Evolutionary conservation across 1,140 invertebrate species (phyloP).

Genomic region (Drosophila nasuta): DNA sequence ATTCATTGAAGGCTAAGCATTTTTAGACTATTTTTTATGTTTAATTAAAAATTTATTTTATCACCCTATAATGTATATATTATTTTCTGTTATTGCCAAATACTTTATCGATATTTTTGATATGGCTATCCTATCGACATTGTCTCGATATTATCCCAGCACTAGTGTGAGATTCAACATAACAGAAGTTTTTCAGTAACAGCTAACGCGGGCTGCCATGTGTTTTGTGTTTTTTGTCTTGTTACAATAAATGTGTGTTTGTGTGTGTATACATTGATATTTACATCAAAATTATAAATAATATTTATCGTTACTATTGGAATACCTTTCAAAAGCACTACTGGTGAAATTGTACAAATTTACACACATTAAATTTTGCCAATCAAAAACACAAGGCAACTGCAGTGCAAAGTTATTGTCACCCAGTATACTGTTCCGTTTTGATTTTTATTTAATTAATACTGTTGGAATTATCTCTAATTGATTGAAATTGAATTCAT

Average conservation of each 20-base stretch:
- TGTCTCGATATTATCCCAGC: too few species aligned
- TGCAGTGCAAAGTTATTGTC: not conserved
- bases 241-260: constrained; percentile 26
- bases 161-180: not conserved
- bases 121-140: too few species aligned
- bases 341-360: not conserved
- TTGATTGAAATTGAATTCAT: not conserved
- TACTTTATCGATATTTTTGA: too few species aligned
- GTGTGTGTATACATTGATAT: constrained; percentile 29
- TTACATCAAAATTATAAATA: constrained; percentile 47
- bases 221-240: constrained; percentile 31
- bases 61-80: too few species aligned
- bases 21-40: too few species aligned
- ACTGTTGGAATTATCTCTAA: too few species aligned
- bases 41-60: too few species aligned
- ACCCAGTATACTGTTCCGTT: not conserved
- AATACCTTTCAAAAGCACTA: constrained; percentile 16
- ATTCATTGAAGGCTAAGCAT: too few species aligned
- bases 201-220: constrained; percentile 18
- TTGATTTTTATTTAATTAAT: constrained; percentile 11
- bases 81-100: too few species aligned
- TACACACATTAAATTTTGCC: constrained; percentile 27
- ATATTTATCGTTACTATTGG: constrained; percentile 25
- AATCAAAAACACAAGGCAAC: not conserved
- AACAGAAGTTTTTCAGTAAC: not conserved